Percentiles rank a stretch among this genome's conserved stretches.
phyloP scores from a whole-genome alignment of 2,888 invertebrate genomes.

The Caenorhabditis zanzibari region DNA sequence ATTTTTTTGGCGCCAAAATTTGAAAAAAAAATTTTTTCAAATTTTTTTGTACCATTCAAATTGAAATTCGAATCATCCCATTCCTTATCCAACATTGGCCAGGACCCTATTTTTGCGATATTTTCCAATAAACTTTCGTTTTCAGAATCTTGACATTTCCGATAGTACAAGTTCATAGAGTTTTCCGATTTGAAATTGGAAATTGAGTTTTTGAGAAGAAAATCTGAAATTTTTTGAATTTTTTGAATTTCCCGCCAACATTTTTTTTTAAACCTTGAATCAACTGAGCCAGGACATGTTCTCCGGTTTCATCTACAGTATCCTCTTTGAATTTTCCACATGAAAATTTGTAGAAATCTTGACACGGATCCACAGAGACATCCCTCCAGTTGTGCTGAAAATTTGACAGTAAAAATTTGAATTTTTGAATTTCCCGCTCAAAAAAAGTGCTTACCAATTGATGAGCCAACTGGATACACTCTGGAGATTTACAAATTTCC shows the following conservation, averaged over 20 bases:
- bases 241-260: no score
- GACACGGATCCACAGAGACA: constrained; percentile 78
- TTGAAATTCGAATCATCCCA: constrained; percentile 6
- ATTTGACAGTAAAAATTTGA: no score
- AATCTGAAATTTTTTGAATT: no score
- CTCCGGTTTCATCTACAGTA: no score
- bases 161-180: no score
- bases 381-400: constrained; percentile 81
- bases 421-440: not conserved
- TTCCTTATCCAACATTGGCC: constrained; percentile 11
- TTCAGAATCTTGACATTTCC: not conserved
- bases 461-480: constrained; percentile 16
- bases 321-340: not conserved
- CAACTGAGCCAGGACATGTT: no score
- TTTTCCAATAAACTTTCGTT: no score
- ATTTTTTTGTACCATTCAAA: constrained; percentile 9
- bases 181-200: no score
- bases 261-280: no score
- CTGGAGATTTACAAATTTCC: constrained; percentile 1
- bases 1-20: not conserved
- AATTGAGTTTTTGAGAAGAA: no score
- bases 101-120: not conserved
- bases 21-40: no score
- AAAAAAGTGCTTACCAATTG: not conserved
- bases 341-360: not conserved